phyloP scores from a whole-genome alignment of 2,888 invertebrate genomes.

The Pseudanteris insignis region DNA sequence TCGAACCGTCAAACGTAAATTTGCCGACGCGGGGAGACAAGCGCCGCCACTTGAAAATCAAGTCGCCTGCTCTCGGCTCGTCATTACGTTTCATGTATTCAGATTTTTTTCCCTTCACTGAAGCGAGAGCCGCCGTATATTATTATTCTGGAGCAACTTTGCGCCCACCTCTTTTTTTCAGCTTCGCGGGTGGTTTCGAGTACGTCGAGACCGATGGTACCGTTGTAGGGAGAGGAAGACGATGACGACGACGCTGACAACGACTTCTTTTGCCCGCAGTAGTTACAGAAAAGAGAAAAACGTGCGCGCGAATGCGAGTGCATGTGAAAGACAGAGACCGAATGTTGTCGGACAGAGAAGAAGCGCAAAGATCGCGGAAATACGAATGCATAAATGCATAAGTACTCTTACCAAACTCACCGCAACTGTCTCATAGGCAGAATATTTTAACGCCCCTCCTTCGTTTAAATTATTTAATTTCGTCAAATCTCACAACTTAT shows the following conservation, averaged over 20 bases:
- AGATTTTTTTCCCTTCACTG: slow-evolving; percentile 60
- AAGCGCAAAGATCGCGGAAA: slow-evolving; percentile 59
- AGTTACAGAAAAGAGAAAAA: slow-evolving; percentile 29
- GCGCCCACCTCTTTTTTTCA: slow-evolving; percentile 53
- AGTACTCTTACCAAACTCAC: slow-evolving; percentile 55
- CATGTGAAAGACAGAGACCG: too few relatives aligned
- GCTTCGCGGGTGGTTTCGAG: slow-evolving; percentile 45
- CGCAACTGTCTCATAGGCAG: slow-evolving; percentile 30
- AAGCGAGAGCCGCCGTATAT: slow-evolving; percentile 57
- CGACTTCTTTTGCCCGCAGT: slow-evolving; percentile 50
- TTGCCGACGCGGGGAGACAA: slow-evolving; percentile 20
- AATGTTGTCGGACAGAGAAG: neutral
- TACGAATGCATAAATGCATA: slow-evolving; percentile 67
- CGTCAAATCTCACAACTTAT: too few relatives aligned
- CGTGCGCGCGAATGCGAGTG: too few relatives aligned
- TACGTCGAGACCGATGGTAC: slow-evolving; percentile 47
- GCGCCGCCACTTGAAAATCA: slow-evolving; percentile 46
- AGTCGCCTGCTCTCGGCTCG: slow-evolving; percentile 51
- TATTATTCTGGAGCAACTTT: slow-evolving; percentile 65
- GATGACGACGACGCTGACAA: slow-evolving; percentile 44
- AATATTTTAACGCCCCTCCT: slow-evolving; percentile 35
- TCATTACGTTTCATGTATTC: slow-evolving; percentile 66
- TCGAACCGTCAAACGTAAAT: slow-evolving; percentile 37
- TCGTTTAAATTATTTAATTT: slow-evolving; percentile 11
- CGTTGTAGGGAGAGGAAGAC: slow-evolving; percentile 48